phyloP scores from a whole-genome alignment of 2,888 invertebrate species.

The Odontomyia ornata region DNA sequence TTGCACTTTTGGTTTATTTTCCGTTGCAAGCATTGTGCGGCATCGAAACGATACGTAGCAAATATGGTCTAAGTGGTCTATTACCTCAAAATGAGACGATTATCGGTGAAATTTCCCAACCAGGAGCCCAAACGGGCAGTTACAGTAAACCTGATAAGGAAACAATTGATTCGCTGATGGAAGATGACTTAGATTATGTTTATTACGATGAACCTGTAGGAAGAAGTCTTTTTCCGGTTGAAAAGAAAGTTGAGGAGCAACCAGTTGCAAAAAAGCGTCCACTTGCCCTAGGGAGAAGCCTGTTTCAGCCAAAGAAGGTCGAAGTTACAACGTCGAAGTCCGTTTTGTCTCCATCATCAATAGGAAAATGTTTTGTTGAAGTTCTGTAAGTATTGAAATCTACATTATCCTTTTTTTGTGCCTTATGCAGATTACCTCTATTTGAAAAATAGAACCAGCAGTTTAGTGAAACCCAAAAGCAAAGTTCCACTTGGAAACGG shows the following conservation, averaged over 20 bases:
- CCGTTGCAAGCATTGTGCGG: background rate
- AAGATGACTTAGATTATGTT: conserved; percentile 9
- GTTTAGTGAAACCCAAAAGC: background rate
- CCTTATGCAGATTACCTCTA: no score
- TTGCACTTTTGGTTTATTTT: background rate
- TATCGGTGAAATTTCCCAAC: background rate
- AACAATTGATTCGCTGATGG: background rate
- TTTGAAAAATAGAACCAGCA: conserved; percentile 1
- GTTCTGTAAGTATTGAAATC: conserved; percentile 1
- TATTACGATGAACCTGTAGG: background rate
- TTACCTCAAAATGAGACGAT: conserved; percentile 8
- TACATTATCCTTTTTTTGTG: background rate
- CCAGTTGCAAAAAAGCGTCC: background rate
- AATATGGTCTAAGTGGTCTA: conserved; percentile 17
- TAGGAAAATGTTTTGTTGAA: conserved; percentile 20
- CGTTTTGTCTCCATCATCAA: background rate
- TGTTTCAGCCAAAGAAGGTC: background rate
- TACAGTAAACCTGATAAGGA: no score
- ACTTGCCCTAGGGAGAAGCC: background rate
- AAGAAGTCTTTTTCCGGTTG: conserved; percentile 7
- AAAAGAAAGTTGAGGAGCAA: background rate
- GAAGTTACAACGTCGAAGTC: background rate
- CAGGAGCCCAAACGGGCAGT: background rate
- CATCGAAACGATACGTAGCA: conserved; percentile 16
- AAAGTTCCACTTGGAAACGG: conserved; percentile 11